These are phyloP conservation scores for Ibidorhyncha struthersii DNA, from an alignment of 2,113 vertebrate genomes.

Conservation along the genomic window DNA sequence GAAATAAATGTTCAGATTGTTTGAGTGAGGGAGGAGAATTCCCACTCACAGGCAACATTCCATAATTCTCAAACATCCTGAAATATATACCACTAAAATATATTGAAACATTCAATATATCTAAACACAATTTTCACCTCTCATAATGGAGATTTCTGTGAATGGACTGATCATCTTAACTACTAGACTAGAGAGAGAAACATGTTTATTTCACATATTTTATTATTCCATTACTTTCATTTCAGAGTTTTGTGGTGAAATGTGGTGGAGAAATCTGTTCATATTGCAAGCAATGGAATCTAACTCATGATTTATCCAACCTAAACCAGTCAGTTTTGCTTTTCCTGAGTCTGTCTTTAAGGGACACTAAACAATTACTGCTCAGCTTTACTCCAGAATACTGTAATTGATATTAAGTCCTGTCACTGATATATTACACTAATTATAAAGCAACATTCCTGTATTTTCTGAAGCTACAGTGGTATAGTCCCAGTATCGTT, in stretches of 20 bases:
- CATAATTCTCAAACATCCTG: neutral
- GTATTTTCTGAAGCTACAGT: neutral
- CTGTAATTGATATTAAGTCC: neutral
- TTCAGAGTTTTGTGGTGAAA: conserved; percentile 17
- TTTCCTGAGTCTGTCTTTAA: neutral
- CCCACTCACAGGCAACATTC: neutral
- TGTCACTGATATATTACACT: neutral
- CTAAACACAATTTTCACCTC: neutral
- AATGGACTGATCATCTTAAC: neutral
- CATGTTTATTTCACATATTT: neutral
- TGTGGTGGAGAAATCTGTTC: neutral
- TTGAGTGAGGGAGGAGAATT: neutral
- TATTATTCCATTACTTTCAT: conserved; percentile 36
- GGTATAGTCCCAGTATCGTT: neutral
- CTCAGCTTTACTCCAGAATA: neutral
- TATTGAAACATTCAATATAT: neutral
- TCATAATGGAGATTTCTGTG: neutral
- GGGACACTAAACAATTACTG: neutral
- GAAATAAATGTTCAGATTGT: neutral
- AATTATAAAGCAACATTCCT: neutral
- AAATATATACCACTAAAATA: neutral
- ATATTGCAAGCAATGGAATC: neutral
- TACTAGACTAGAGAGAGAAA: neutral
- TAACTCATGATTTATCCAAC: neutral
- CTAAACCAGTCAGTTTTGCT: neutral